Conservation (phyloP, 1,140 invertebrate genomes). For the Drosophila grimshawi region DNA sequence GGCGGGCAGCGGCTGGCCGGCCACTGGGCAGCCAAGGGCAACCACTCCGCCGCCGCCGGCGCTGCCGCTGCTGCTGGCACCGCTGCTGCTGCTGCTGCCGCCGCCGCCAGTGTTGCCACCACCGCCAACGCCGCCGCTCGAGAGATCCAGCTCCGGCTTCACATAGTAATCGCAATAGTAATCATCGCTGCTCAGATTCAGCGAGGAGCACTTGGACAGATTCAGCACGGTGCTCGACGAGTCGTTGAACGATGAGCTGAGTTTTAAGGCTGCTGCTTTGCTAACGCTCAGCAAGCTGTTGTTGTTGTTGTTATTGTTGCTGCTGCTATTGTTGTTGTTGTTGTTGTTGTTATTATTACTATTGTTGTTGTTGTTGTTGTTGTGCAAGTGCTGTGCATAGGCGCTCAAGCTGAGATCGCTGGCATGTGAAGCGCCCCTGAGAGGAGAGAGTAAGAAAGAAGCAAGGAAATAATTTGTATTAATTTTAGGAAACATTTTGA, state of each 20-base stretch:
- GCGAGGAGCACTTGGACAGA: constrained; percentile 70
- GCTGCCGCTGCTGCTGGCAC: constrained; percentile 16
- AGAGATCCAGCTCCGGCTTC: constrained; percentile 76
- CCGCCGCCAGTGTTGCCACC: background rate
- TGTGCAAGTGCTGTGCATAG: constrained; percentile 61
- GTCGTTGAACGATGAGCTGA: constrained; percentile 66
- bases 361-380: constrained; percentile 60
- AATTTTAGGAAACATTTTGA: too few species aligned
- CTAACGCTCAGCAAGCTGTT: constrained; percentile 46
- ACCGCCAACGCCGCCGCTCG: constrained; percentile 35
- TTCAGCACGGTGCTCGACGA: constrained; percentile 65
- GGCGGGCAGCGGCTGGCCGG: constrained; percentile 62
- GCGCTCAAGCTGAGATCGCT: constrained; percentile 69
- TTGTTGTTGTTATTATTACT: constrained; percentile 31
- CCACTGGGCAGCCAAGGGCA: constrained; percentile 32
- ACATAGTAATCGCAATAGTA: constrained; percentile 73
- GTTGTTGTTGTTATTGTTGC: constrained; percentile 57
- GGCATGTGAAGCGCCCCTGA: constrained; percentile 75
- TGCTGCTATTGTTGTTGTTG: constrained; percentile 51
- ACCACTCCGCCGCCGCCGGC: constrained; percentile 7
- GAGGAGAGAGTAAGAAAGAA: constrained; percentile 15
- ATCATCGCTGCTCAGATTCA: constrained; percentile 67
- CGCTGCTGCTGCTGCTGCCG: constrained; percentile 1
- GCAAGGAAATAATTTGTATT: background rate
- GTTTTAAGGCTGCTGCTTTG: constrained; percentile 52